A percentile compares a stretch with the other conserved stretches of the same genome.
Conservation (phyloP, 2,888 invertebrate genomes). For the Meiosimyza platycephala region DNA sequence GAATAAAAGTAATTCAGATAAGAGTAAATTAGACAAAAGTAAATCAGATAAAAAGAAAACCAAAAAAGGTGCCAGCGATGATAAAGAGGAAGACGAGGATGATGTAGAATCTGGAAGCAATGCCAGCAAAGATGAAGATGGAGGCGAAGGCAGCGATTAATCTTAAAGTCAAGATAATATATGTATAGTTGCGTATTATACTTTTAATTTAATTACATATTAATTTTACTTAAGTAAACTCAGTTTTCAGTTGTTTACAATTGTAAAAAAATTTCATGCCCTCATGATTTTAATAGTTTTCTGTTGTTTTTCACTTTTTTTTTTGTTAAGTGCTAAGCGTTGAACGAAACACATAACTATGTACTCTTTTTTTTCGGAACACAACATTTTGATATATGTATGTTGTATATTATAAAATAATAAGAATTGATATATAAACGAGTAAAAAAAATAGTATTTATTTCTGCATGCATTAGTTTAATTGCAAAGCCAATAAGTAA, state of each 20-base stretch:
- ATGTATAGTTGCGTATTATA: not conserved
- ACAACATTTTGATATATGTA: not conserved
- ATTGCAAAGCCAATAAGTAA: no score
- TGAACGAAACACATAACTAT: not conserved
- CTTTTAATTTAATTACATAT: not conserved
- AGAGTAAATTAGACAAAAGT: constrained; percentile 35
- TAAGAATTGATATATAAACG: no score
- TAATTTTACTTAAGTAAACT: not conserved
- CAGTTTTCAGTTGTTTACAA: not conserved
- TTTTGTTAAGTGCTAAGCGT: not conserved
- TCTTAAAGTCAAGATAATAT: constrained; percentile 43
- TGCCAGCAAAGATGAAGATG: constrained; percentile 39
- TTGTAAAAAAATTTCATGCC: not conserved
- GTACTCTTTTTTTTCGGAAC: not conserved
- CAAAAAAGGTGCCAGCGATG: constrained; percentile 56
- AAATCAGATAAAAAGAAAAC: not conserved
- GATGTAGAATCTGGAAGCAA: constrained; percentile 66
- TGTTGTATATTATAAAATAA: no score
- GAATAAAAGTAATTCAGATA: constrained; percentile 13
- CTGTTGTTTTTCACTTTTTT: not conserved
- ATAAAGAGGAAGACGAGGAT: constrained; percentile 59
- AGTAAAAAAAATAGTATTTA: no score
- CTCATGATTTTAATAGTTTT: not conserved
- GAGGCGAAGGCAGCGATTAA: constrained; percentile 53
- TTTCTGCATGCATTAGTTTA: no score